Evolutionary conservation across 2,888 invertebrate genomes (phyloP).

Genomic region (Dynastes hyllus): DNA sequence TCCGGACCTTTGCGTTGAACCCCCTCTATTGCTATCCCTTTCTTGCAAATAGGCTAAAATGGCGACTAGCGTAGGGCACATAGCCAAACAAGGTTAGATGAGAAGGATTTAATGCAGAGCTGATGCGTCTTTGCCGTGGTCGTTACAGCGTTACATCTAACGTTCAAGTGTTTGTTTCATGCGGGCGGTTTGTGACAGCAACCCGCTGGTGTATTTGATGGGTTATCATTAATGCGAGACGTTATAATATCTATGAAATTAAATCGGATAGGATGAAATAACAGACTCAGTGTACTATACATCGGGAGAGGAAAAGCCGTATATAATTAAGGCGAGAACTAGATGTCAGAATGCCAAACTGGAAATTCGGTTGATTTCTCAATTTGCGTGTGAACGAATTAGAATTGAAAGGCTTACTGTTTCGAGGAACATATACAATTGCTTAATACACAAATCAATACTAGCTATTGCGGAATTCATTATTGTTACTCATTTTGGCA

Average conservation of each 20-base stretch:
- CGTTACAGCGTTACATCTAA: conserved; percentile 10
- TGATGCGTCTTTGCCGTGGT: conserved; percentile 31
- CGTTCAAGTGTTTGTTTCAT: conserved; percentile 41
- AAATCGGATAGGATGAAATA: conserved; percentile 40
- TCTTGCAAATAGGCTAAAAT: neutral
- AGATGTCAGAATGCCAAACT: neutral
- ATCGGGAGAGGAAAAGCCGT: conserved; percentile 15
- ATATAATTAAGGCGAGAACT: conserved; percentile 17
- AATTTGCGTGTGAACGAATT: conserved; percentile 6
- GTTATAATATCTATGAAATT: conserved; percentile 42
- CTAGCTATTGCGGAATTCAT: too few relatives aligned
- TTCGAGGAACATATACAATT: neutral
- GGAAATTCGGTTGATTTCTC: conserved; percentile 20
- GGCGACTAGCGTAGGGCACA: neutral
- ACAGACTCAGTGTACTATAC: neutral
- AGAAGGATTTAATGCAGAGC: conserved; percentile 24
- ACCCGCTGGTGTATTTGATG: conserved; percentile 38
- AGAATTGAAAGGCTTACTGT: neutral
- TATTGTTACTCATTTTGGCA: too few relatives aligned
- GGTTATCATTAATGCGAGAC: conserved; percentile 41
- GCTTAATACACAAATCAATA: neutral
- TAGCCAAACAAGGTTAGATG: neutral
- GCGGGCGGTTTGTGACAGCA: conserved; percentile 43
- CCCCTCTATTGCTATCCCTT: neutral
- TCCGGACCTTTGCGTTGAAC: conserved; percentile 27